phyloP scores from a whole-genome alignment of 2,113 vertebrate genomes.

The Gobius niger region DNA sequence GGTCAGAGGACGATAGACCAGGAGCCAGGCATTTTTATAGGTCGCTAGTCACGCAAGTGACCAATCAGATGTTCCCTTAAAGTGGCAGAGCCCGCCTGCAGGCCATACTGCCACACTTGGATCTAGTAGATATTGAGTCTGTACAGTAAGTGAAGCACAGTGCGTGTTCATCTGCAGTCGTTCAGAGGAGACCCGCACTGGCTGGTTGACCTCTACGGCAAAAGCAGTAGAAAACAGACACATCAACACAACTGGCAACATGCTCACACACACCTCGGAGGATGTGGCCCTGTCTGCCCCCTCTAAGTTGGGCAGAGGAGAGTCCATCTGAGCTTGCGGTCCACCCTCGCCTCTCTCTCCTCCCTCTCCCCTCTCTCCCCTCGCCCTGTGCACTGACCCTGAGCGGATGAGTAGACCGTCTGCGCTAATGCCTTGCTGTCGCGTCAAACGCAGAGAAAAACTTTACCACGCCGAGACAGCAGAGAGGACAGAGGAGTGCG shows the following conservation, averaged over 20 bases:
- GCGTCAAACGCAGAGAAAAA: constrained; percentile 73
- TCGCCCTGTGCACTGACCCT: constrained; percentile 79
- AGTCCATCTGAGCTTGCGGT: constrained; percentile 57
- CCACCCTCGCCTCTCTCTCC: constrained; percentile 57
- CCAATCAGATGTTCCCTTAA: no score
- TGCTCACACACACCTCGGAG: constrained; percentile 59
- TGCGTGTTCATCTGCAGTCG: constrained; percentile 52
- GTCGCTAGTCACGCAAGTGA: no score
- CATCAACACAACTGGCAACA: constrained; percentile 68
- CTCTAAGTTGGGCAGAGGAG: constrained; percentile 69
- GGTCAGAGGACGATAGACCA: no score
- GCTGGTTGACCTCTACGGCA: constrained; percentile 70
- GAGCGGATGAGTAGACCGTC: constrained; percentile 77
- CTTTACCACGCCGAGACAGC: constrained; percentile 68
- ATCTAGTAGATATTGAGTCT: constrained; percentile 41
- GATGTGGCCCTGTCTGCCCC: constrained; percentile 74
- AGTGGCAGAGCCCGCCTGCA: no score
- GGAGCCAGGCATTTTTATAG: no score
- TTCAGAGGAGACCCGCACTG: constrained; percentile 60
- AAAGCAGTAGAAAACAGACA: constrained; percentile 67
- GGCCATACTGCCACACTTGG: no score
- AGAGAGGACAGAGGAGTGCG: constrained; percentile 51
- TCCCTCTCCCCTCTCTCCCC: constrained; percentile 57
- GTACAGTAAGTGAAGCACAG: constrained; percentile 24
- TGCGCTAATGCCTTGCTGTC: constrained; percentile 76